phyloP scores from a whole-genome alignment of 2,888 invertebrate species.

The Tenthredo distinguenda region DNA sequence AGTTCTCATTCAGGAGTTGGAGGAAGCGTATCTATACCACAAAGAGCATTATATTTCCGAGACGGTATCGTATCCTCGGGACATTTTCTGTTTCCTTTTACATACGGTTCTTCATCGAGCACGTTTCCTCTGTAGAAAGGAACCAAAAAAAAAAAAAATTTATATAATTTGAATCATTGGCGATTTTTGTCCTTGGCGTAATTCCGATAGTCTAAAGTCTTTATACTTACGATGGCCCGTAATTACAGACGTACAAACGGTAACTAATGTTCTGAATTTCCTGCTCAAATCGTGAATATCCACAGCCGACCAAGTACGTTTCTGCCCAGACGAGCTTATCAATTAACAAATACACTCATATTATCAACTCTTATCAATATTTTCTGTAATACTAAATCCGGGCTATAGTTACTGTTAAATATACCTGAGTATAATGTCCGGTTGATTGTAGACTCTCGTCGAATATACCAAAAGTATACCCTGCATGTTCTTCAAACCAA shows the following conservation, averaged over 20 bases:
- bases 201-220: neutral
- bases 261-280: constrained; percentile 70
- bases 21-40: constrained; percentile 53
- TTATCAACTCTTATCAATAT: no score
- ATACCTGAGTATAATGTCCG: no score
- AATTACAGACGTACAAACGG: constrained; percentile 77
- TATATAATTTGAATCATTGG: neutral
- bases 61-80: constrained; percentile 48
- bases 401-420: no score
- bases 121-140: constrained; percentile 52
- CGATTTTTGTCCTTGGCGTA: neutral
- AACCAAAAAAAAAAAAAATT: neutral
- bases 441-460: no score
- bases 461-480: no score
- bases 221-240: constrained; percentile 74
- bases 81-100: constrained; percentile 49
- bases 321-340: constrained; percentile 78
- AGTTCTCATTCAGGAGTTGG: no score
- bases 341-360: no score
- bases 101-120: constrained; percentile 50
- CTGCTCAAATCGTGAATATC: constrained; percentile 78
- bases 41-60: constrained; percentile 51
- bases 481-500: no score
- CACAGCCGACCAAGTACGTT: constrained; percentile 79
- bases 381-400: no score